A percentile compares a stretch with the other conserved stretches of the same genome.
These are phyloP conservation scores for Tragulus kanchil DNA, from an alignment of 2,113 vertebrate species.

Conservation along the genomic window DNA sequence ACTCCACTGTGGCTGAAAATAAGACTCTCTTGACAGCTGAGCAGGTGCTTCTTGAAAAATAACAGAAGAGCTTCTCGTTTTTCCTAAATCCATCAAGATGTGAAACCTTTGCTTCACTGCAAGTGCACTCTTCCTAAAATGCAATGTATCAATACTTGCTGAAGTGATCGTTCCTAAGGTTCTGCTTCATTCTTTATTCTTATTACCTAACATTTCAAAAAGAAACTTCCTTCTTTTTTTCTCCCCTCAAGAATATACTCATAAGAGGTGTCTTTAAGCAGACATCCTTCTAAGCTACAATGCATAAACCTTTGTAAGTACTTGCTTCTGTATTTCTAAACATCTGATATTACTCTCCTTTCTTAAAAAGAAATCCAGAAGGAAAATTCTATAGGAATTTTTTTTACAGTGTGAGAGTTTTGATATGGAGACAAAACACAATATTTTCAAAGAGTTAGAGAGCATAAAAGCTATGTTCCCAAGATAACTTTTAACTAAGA, in stretches of 20 bases:
- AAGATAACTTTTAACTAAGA: neutral
- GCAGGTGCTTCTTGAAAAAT: constrained; percentile 2
- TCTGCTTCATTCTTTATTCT: neutral
- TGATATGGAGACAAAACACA: neutral
- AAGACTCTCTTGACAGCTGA: neutral
- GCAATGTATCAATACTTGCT: neutral
- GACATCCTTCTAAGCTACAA: neutral
- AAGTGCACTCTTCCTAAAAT: neutral
- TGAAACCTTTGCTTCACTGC: neutral
- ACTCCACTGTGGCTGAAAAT: neutral
- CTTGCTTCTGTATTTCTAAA: neutral
- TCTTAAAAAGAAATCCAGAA: neutral
- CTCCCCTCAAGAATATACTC: neutral
- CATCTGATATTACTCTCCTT: neutral
- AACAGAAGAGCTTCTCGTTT: neutral
- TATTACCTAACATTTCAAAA: neutral
- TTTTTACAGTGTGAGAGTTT: neutral
- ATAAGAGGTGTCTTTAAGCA: neutral
- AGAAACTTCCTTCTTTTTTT: neutral
- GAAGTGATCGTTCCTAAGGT: neutral
- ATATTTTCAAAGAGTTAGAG: neutral
- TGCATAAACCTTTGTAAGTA: neutral
- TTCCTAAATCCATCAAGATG: neutral
- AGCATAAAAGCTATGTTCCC: neutral
- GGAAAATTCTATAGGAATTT: neutral